A percentile compares a stretch with the other conserved stretches of the same genome.
Evolutionary conservation across 2,797 vertebrate species (phyloP).

Genomic region (Vultur gryphus): DNA sequence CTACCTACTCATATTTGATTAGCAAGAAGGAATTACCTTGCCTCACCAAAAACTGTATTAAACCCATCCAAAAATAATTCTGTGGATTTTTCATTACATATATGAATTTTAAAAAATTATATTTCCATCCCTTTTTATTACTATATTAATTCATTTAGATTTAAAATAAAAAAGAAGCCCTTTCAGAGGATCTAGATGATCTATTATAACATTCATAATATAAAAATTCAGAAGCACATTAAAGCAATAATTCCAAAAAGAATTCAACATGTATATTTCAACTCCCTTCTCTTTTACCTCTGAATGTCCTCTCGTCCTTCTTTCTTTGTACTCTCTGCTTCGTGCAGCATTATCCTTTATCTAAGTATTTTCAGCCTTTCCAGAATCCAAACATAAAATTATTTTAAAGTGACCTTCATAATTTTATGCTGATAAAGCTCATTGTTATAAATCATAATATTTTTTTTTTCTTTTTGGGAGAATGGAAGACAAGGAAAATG

Average conservation of each 20-base stretch:
- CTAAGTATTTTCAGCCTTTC: neutral
- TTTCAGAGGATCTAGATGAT: slow-evolving; percentile 27
- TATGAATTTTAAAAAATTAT: neutral
- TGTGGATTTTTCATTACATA: neutral
- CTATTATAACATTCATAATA: neutral
- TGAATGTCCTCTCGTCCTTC: neutral
- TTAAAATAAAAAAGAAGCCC: slow-evolving; percentile 48
- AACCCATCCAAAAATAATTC: neutral
- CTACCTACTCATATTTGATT: neutral
- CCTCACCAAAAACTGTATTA: neutral
- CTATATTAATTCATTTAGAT: slow-evolving; percentile 31
- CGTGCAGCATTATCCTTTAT: neutral
- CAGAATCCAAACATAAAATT: neutral
- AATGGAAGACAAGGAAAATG: neutral
- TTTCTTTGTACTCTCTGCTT: neutral
- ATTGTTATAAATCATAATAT: neutral
- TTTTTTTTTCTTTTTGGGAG: neutral
- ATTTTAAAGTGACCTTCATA: neutral
- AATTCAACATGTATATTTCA: neutral
- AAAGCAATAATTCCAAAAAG: neutral
- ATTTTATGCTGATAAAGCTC: neutral
- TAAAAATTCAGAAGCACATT: slow-evolving; percentile 18
- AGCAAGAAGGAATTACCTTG: neutral
- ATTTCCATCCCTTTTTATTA: slow-evolving; percentile 35
- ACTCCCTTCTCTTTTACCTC: neutral